These are phyloP conservation scores for Hiodon tergisus DNA, from an alignment of 2,113 vertebrate species.

Conservation along the genomic window DNA sequence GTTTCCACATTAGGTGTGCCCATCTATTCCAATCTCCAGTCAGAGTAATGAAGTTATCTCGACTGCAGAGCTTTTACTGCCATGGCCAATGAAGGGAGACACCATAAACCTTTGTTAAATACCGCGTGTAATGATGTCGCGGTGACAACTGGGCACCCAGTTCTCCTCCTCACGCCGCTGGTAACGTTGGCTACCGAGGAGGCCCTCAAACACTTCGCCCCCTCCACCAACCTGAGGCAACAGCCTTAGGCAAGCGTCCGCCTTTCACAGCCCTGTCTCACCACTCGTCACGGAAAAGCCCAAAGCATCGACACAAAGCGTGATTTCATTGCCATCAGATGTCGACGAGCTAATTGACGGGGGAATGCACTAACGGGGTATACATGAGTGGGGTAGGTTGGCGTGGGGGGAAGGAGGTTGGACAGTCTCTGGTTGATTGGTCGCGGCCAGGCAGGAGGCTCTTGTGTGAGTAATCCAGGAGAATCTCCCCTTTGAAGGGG, in stretches of 20 bases:
- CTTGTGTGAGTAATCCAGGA: conserved; percentile 86
- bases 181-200: conserved; percentile 53
- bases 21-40: conserved; percentile 33
- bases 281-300: conserved; percentile 75
- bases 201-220: conserved; percentile 46
- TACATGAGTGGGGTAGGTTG: conserved; percentile 34
- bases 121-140: conserved; percentile 67
- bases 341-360: conserved; percentile 57
- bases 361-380: conserved; percentile 46
- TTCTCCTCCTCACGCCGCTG: conserved; percentile 58
- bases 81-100: conserved; percentile 43
- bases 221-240: conserved; percentile 33
- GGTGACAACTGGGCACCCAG: conserved; percentile 55
- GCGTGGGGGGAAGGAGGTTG: conserved; percentile 49
- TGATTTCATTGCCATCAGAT: conserved; percentile 79
- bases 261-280: conserved; percentile 62
- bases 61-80: conserved; percentile 38
- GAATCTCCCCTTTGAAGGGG: conserved; percentile 90
- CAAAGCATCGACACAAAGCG: conserved; percentile 75
- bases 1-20: not conserved
- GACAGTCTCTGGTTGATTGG: conserved; percentile 70
- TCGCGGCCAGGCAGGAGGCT: conserved; percentile 67
- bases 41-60: conserved; percentile 60
- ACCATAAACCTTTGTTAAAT: conserved; percentile 64
- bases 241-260: conserved; percentile 60